Base-by-base conservation (phyloP, 2,797 vertebrate species). In the Chelon auratus region DNA sequence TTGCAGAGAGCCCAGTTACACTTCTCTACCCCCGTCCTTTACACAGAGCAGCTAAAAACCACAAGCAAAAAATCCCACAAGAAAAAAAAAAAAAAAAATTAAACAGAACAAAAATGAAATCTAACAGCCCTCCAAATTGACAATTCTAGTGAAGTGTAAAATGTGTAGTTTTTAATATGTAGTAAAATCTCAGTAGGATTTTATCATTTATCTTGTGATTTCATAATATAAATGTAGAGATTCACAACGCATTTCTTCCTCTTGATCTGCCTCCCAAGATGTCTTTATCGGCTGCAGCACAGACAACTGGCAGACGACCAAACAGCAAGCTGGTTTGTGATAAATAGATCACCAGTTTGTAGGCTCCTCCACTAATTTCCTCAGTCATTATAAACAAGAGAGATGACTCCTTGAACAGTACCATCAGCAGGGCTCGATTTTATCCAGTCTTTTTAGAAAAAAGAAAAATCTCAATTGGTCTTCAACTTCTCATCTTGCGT, bases 51-150 rank as follows among this genome's bases (percentile, higher is more conserved):
- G 93, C 93, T 91, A 93, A 93, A 94, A 93, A 93, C 85, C 88
- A 94, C 88, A 88, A 93, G 86, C 89, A 86, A 91, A 61, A 89
- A 91, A 90, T 68, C 81, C 75, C 74, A 90, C 76, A 78, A 91
- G 9, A 24, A 54, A 59, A 86, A 72, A 83, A 83, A 86, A 40
- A 61, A 77, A 43, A 43, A 72, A 73, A 88, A 68, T 51, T 70
- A 33, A 52, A 54, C 59, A 77, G 83, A 81, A 85, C 61, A 77
- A 78, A 87, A 85, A 89, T 85, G 71, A 85, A 91, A 84, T 90
- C 88, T 88, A 93, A 95, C 95, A 97, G 96, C 95, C 96, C 96
- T 96, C 97, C 95, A 96, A 97, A 95, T 96, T 95, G 95, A 98
- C 96, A 96, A 94, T 89, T 95, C 95, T 93, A 94, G 92, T 96